phyloP scores from a whole-genome alignment of 2,888 invertebrate species.

The Protodeltote pygarga region DNA sequence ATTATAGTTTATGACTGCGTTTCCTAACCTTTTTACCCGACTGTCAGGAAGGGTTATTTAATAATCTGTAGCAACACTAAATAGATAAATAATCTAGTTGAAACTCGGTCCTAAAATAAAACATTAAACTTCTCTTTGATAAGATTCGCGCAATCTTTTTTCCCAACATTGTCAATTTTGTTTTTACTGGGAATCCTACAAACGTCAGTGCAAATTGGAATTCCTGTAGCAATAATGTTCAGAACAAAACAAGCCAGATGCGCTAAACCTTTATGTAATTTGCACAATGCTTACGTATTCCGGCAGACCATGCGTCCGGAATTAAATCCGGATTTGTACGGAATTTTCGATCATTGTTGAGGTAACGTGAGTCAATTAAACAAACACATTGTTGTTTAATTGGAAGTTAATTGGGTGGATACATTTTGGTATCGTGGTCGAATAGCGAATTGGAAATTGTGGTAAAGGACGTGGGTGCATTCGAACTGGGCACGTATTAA shows the following conservation, averaged over 20 bases:
- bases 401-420: conserved; percentile 6
- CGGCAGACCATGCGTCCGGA: conserved; percentile 31
- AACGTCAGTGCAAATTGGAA: conserved; percentile 45
- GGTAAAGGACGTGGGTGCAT: no score
- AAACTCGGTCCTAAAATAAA: not conserved
- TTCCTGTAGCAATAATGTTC: conserved; percentile 34
- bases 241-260: conserved; percentile 21
- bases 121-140: not conserved
- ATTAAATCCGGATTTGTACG: conserved; percentile 42
- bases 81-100: no score
- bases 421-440: no score
- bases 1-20: no score
- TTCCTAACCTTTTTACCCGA: no score
- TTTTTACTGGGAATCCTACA: conserved; percentile 22
- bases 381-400: conserved; percentile 13
- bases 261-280: conserved; percentile 39
- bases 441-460: no score
- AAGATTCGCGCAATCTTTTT: not conserved
- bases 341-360: conserved; percentile 32
- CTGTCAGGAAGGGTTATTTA: no score
- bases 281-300: conserved; percentile 18
- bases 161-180: conserved; percentile 10
- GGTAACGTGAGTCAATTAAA: conserved; percentile 28
- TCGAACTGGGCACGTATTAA: no score
- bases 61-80: no score